Evolutionary conservation across 2,797 vertebrate species (phyloP).

Genomic region (Ctenopoma kingsleyae): DNA sequence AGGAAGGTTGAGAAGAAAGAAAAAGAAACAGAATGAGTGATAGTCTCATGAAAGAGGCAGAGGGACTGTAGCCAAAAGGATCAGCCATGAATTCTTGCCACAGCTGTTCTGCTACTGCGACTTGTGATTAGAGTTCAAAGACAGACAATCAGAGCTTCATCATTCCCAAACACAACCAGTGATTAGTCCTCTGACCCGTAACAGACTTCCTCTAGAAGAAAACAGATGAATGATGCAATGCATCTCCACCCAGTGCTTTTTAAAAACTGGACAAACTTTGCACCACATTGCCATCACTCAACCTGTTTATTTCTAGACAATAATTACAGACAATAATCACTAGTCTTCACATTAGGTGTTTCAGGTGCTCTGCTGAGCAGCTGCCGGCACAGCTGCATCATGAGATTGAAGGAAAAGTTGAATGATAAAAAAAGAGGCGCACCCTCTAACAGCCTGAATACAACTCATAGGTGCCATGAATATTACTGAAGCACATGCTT

Average conservation of each 20-base stretch:
- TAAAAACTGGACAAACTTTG: constrained; percentile 16
- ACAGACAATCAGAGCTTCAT: constrained; percentile 57
- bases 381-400: constrained; percentile 28
- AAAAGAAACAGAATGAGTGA: constrained; percentile 31
- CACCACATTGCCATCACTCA: constrained; percentile 43
- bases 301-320: constrained; percentile 57
- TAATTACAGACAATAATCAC: constrained; percentile 46
- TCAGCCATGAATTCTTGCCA: constrained; percentile 53
- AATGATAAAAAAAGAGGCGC: constrained; percentile 25
- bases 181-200: constrained; percentile 66
- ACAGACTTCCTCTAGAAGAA: constrained; percentile 60
- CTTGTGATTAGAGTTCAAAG: constrained; percentile 72
- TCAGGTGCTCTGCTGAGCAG: constrained; percentile 39
- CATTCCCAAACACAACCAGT: constrained; percentile 52
- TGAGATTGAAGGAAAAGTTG: constrained; percentile 39
- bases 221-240: constrained; percentile 56
- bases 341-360: constrained; percentile 37
- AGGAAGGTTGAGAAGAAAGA: constrained; percentile 34
- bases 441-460: constrained; percentile 27
- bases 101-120: constrained; percentile 68
- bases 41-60: constrained; percentile 21
- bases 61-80: constrained; percentile 48
- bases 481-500: constrained; percentile 58
- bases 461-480: constrained; percentile 47
- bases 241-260: constrained; percentile 20